Percentiles rank a stretch among this genome's conserved stretches.
These are phyloP conservation scores for Kryphioiulus occultus DNA, from an alignment of 2,888 invertebrate species.

Conservation along the genomic window DNA sequence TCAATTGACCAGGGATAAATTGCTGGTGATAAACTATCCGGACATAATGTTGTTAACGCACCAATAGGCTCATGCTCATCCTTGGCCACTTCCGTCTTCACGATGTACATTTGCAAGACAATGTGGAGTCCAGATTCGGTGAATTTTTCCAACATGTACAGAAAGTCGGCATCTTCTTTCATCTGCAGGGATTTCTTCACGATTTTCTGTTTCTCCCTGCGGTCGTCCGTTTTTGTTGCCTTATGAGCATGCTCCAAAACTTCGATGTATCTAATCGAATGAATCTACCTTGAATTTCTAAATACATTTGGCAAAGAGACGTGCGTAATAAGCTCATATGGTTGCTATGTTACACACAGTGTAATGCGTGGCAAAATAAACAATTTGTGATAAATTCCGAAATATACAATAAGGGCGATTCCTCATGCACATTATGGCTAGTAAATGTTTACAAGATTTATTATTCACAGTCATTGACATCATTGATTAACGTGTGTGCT, in stretches of 20 bases:
- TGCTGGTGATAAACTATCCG: no score
- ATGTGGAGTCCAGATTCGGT: constrained; percentile 46
- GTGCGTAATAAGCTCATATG: neutral
- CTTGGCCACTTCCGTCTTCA: constrained; percentile 11
- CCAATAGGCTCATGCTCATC: neutral
- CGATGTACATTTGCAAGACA: constrained; percentile 45
- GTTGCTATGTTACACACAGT: no score
- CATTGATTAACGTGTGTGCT: no score
- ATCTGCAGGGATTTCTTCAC: constrained; percentile 32
- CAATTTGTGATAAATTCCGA: no score
- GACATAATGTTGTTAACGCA: neutral
- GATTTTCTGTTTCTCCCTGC: constrained; percentile 21
- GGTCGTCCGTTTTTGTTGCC: neutral
- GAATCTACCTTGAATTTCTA: neutral
- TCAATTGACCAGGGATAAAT: no score
- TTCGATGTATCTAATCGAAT: constrained; percentile 32
- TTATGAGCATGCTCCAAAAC: constrained; percentile 36
- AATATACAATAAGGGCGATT: no score
- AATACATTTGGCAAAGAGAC: neutral
- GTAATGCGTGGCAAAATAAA: no score
- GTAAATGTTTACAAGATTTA: no score
- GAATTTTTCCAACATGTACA: constrained; percentile 50
- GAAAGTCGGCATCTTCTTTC: constrained; percentile 49
- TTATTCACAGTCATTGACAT: no score
- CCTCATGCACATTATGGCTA: no score